These are phyloP conservation scores for Aporophyla lueneburgensis DNA, from an alignment of 2,888 invertebrate species.

Conservation along the genomic window DNA sequence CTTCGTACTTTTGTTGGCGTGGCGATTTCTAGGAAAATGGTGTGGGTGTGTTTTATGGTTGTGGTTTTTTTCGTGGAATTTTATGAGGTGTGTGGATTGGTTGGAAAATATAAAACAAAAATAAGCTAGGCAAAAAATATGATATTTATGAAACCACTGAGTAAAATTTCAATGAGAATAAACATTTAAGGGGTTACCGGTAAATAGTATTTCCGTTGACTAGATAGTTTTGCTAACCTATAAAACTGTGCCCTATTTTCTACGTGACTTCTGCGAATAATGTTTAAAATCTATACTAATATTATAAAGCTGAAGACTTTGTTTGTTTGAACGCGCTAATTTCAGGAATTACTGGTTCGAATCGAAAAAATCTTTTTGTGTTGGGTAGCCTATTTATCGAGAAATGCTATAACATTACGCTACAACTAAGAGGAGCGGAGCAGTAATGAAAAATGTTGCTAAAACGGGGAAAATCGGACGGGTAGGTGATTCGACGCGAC, in stretches of 20 bases:
- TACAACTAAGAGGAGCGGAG: no score
- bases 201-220: background rate
- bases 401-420: no score
- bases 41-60: background rate
- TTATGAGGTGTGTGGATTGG: background rate
- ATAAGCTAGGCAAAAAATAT: background rate
- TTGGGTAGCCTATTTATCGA: no score
- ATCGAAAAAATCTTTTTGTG: no score
- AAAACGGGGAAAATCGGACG: no score
- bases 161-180: background rate
- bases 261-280: background rate
- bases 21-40: background rate
- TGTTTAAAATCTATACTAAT: no score
- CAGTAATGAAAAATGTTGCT: no score
- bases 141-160: background rate
- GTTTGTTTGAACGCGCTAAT: no score
- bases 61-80: background rate
- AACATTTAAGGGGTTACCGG: background rate
- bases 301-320: no score
- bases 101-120: background rate
- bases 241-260: background rate
- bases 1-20: constrained; percentile 5
- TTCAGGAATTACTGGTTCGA: no score
- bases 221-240: background rate
- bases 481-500: no score